phyloP scores from a whole-genome alignment of 2,113 vertebrate species.

The Falco punctatus region DNA sequence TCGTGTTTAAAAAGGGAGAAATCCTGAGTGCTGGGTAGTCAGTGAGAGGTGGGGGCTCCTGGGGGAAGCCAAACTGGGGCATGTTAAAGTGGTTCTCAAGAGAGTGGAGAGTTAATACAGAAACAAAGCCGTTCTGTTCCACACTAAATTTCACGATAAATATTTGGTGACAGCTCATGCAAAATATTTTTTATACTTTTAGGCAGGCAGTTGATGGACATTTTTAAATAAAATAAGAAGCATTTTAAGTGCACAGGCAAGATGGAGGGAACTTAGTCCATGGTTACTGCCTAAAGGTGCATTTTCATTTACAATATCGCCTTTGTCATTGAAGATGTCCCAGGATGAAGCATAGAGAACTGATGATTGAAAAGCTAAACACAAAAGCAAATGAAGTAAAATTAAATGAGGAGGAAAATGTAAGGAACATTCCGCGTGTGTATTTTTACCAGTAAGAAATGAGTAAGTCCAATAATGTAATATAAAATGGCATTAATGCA shows the following conservation, averaged over 20 bases:
- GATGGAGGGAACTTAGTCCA: background rate
- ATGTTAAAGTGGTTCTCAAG: background rate
- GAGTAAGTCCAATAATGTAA: background rate
- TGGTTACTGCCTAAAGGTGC: too few species aligned
- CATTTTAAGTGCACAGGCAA: background rate
- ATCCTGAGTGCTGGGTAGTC: background rate
- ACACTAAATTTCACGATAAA: background rate
- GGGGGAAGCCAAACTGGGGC: background rate
- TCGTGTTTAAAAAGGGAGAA: background rate
- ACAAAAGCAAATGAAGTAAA: background rate
- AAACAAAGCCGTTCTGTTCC: background rate
- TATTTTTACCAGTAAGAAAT: background rate
- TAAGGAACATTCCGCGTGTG: background rate
- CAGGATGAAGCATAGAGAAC: background rate
- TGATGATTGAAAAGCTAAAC: background rate
- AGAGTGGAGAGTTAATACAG: background rate
- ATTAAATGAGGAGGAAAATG: background rate
- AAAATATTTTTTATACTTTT: background rate
- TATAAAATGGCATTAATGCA: too few species aligned
- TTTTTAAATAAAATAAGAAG: background rate
- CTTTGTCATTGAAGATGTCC: background rate
- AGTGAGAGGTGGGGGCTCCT: rapidly evolving
- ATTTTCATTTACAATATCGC: background rate
- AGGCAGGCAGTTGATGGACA: background rate
- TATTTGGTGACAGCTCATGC: background rate